Conservation (phyloP, 2,113 vertebrate genomes). For the Eira barbara region DNA sequence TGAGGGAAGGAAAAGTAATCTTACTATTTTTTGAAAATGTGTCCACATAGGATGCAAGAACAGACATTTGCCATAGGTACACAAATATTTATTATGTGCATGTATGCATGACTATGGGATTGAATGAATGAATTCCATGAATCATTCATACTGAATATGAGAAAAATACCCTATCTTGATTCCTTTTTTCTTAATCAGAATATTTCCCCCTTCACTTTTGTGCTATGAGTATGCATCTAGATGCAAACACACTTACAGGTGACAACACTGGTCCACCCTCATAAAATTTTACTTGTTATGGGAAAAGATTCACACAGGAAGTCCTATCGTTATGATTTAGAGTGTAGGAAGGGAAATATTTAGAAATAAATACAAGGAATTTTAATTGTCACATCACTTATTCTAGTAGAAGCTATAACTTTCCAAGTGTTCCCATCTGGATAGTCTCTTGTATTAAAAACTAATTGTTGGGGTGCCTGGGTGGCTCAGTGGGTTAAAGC, state of each 20-base stretch:
- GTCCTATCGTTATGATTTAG: not conserved
- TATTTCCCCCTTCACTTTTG: constrained; percentile 15
- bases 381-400: not conserved
- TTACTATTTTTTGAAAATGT: not conserved
- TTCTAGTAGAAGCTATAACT: not conserved
- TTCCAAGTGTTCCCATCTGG: not conserved
- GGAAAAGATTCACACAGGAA: not conserved
- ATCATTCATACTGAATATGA: not conserved
- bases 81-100: not conserved
- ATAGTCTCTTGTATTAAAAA: constrained; percentile 21
- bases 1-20: not conserved
- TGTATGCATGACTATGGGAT: not conserved
- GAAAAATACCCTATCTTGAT: not conserved
- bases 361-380: not conserved
- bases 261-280: not conserved
- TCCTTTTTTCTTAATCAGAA: not conserved
- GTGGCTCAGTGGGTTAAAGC: too few relatives aligned
- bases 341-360: not conserved
- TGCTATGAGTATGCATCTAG: not conserved
- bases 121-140: not conserved
- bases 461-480: not conserved
- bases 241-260: not conserved
- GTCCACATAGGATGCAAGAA: not conserved
- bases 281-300: not conserved
- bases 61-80: not conserved